Base-by-base conservation (phyloP, 2,797 vertebrate species). In the Coracias cyanogaster region DNA sequence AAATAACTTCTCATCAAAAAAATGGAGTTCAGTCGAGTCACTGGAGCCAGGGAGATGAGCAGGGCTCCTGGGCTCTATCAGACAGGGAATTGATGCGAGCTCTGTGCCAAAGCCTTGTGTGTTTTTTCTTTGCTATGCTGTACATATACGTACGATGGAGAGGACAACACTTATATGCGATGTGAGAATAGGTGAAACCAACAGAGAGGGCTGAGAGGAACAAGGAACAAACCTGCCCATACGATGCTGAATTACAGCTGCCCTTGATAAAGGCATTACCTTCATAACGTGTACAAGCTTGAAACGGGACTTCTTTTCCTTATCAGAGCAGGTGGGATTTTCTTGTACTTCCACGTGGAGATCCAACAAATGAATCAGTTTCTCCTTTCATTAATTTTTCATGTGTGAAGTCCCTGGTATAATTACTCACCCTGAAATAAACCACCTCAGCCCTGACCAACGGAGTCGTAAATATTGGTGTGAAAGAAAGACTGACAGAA, bases 371-470 rank as follows among this genome's bases (percentile, higher is more conserved):
- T 67, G 3, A 90, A 86, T 84, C 57, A 10, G 45, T 74, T 87
- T 82, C 28, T 67, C 45, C 61, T 85, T 74, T 81, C 52, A 67
- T 90, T 90, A 88, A 25, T 78, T 94, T 90, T 94, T 90, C 54
- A 78, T 6, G 2, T 57, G 15, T 17, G 2, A 83, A 74, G 26
- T 54, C 69, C 45, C 24, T 12, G 52, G 9, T 55, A 52, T 65
- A 90, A 86, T 90, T 87, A 57, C 15, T 93, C 22, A 72, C 1
- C 1, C 22, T 80, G 52, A 88, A 95, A 73, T 60, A 77, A 92
- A 89, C 26, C 28, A 55, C 79, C 64, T 80, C 71, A 70, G 17
- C 52, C 52, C 25, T 4, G 5, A 64, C 21, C 79, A 88, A 29
- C 60, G 5, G 14, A 57, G 57, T 39, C 24, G 49, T 74, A 91